phyloP scores from a whole-genome alignment of 2,113 vertebrate species.

The Gasterosteus nipponicus region DNA sequence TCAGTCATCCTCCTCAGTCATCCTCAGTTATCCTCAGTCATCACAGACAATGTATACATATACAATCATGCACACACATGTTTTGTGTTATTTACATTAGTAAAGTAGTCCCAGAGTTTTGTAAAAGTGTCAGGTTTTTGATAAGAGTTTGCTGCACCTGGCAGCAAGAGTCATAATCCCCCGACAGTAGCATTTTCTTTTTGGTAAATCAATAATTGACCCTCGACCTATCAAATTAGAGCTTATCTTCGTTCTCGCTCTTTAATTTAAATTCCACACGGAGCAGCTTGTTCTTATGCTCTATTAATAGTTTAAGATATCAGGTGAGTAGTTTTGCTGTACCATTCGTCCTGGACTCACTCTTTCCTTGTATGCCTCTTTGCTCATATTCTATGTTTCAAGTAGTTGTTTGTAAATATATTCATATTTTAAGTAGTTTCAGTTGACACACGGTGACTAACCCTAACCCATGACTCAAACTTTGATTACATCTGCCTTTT shows the following conservation, averaged over 20 bases:
- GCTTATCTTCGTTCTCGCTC: conserved; percentile 45
- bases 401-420: background rate
- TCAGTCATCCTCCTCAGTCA: conserved; percentile 35
- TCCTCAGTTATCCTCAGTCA: conserved; percentile 37
- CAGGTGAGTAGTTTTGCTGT: background rate
- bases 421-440: conserved; percentile 5
- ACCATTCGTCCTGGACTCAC: background rate
- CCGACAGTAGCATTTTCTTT: conserved; percentile 27
- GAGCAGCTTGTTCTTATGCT: conserved; percentile 1
- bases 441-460: background rate
- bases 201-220: conserved; percentile 43
- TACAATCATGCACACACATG: background rate
- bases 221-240: conserved; percentile 32
- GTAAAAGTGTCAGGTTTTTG: conserved; percentile 18
- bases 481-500: conserved; percentile 13
- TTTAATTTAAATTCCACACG: conserved; percentile 49
- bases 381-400: background rate
- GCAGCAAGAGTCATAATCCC: conserved; percentile 49
- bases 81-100: background rate
- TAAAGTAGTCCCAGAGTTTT: background rate
- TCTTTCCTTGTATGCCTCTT: background rate
- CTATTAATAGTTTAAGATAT: background rate
- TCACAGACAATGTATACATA: conserved; percentile 38
- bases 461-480: background rate
- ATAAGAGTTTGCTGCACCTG: conserved; percentile 41